Evolutionary conservation across 2,888 invertebrate species (phyloP), one percentile per base, ranked within the genome.

Genomic region (Thecocarcelia acutangulata): DNA sequence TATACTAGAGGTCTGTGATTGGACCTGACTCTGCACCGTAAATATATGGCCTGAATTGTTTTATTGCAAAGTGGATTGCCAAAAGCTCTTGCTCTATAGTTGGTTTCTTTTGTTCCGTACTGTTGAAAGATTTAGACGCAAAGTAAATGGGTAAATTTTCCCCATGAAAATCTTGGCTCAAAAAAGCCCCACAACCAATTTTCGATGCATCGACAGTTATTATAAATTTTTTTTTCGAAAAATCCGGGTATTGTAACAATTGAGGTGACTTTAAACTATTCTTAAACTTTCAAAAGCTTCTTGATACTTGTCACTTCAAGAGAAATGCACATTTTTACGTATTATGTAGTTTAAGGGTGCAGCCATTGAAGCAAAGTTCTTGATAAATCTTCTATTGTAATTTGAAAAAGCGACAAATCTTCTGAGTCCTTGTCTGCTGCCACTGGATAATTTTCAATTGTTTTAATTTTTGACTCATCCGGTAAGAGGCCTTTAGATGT

Each of bases 181-280:
- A 42, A 0, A 68, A 12, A n/a, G 68, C 75, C 17, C 66, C 52
- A 24, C 46, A 58, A 6, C 44, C 68, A 3, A 24, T 37, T 72
- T 72, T 78, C 3, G 72, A 78, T 3, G 72, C 72, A 19, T 78
- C 72, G 13, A 72, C 78, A 6, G 78, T 72, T n/a, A 78, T 73
- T 13, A 52, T 17, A 21, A 66, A 78, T 13, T 48, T 12, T 17
- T 59, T 72, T 37, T n/a, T n/a, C n/a, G 52, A 48, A 33, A 54
- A 68, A 15, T 42, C 68, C 0, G 54, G 54, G 17, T 54, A 68
- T 24, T 68, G 50, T 4, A 77, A 15, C 13, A 77, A 12, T 58
- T 50, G 50, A 13, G 64, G 72, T 48, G 77, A 69, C 6, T 15
- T 40, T 33, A 72, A 58, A 21, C 13, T 2, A 1, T 9, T 59